These are phyloP conservation scores for Eurytoma californica DNA, from an alignment of 2,888 invertebrate genomes.

Conservation along the genomic window DNA sequence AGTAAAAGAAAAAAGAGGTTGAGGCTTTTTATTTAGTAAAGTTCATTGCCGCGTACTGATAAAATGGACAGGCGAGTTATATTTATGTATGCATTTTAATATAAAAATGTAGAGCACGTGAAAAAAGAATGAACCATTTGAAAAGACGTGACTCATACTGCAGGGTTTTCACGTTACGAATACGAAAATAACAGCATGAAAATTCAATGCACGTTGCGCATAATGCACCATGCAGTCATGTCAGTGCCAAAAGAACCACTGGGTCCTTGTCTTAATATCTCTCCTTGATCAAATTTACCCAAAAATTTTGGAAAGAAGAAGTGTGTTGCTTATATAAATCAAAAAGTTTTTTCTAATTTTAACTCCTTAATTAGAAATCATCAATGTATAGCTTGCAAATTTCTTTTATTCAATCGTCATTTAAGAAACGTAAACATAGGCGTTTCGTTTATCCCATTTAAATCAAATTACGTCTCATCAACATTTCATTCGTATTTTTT, in stretches of 20 bases:
- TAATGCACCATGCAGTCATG: neutral
- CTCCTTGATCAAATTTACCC: neutral
- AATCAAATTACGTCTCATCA: constrained; percentile 23
- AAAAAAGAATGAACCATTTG: constrained; percentile 13
- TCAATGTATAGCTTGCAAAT: neutral
- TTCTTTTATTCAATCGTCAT: neutral
- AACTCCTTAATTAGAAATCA: neutral
- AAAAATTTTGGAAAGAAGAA: neutral
- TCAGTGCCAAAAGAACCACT: constrained; percentile 7
- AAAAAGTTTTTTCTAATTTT: neutral
- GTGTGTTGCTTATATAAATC: neutral
- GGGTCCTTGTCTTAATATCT: constrained; percentile 23
- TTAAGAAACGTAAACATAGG: neutral
- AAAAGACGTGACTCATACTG: constrained; percentile 19
- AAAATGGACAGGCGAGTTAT: neutral
- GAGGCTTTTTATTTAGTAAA: too few relatives aligned
- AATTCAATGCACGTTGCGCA: constrained; percentile 26
- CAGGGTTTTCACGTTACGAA: neutral
- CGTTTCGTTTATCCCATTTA: neutral
- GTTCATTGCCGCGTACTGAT: too few relatives aligned
- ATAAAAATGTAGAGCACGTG: constrained; percentile 5
- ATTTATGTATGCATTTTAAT: too few relatives aligned
- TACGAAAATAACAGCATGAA: constrained; percentile 8
- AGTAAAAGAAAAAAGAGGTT: too few relatives aligned
- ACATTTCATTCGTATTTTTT: constrained; percentile 15